These are phyloP conservation scores for Platypus cylindrus DNA, from an alignment of 2,888 invertebrate genomes.

Conservation along the genomic window DNA sequence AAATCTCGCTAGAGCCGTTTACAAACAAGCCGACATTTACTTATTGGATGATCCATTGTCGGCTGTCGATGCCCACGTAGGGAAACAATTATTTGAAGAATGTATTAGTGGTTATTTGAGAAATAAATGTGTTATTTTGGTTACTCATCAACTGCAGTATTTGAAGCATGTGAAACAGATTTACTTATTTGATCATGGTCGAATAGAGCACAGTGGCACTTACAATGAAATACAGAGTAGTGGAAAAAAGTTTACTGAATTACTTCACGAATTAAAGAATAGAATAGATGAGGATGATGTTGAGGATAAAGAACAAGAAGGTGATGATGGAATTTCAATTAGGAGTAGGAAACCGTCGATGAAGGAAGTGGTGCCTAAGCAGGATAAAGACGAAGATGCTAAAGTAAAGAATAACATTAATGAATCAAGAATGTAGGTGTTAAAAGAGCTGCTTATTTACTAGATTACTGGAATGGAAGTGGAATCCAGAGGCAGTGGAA, in stretches of 20 bases:
- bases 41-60: conserved; percentile 79
- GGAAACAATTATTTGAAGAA: conserved; percentile 72
- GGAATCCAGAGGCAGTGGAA: conserved; percentile 50
- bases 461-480: conserved; percentile 32
- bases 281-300: conserved; percentile 20
- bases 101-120: conserved; percentile 51
- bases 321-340: conserved; percentile 9
- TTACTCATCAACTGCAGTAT: conserved; percentile 61
- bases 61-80: conserved; percentile 81
- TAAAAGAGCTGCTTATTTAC: conserved; percentile 1
- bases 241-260: conserved; percentile 59
- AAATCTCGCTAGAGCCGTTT: conserved; percentile 72
- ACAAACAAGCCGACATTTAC: conserved; percentile 72
- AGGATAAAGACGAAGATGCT: conserved; percentile 23
- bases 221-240: conserved; percentile 56
- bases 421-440: too few relatives aligned
- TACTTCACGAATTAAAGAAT: conserved; percentile 10
- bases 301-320: conserved; percentile 23
- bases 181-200: conserved; percentile 42
- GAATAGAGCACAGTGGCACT: conserved; percentile 47
- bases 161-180: conserved; percentile 43
- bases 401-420: not conserved
- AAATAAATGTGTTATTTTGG: conserved; percentile 55
- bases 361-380: conserved; percentile 11
- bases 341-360: conserved; percentile 12